Evolutionary conservation across 2,797 vertebrate species (phyloP).

Genomic region (Pyrrhura leucotis): DNA sequence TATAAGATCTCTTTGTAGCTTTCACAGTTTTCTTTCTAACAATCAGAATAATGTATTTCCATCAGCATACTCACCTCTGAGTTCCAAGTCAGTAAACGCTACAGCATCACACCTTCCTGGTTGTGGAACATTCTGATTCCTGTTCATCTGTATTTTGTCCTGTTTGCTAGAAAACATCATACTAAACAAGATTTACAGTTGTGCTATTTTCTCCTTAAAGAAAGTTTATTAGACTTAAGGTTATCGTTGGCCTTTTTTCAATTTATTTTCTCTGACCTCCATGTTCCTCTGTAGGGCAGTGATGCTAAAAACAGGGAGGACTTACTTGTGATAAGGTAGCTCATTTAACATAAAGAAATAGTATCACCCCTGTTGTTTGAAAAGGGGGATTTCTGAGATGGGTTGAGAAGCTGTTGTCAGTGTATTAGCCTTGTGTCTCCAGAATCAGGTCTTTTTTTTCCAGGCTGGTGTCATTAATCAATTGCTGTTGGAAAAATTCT

Average conservation of each 20-base stretch:
- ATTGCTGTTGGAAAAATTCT: not conserved
- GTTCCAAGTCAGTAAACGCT: not conserved
- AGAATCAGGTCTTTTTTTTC: not conserved
- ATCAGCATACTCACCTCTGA: not conserved
- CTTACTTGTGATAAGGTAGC: not conserved
- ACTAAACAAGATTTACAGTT: not conserved
- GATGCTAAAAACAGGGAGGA: not conserved
- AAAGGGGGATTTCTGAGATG: not conserved
- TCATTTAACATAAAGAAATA: not conserved
- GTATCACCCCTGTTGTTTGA: not conserved
- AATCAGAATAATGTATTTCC: not conserved
- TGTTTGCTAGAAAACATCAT: not conserved
- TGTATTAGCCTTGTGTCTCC: not conserved
- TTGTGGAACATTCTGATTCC: not conserved
- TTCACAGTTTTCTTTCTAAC: not conserved
- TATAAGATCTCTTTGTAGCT: not conserved
- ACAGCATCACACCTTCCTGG: not conserved
- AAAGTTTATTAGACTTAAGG: not conserved
- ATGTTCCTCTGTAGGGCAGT: not conserved
- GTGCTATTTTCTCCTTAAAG: not conserved
- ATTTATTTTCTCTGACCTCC: not conserved
- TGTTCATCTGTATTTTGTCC: not conserved
- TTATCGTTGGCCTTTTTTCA: not conserved
- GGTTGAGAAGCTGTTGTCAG: not conserved
- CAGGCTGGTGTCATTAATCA: not conserved